Percentiles rank a stretch among this genome's conserved stretches.
Evolutionary conservation across 2,113 vertebrate genomes (phyloP).

Genomic region (Sapayoa aenigma): DNA sequence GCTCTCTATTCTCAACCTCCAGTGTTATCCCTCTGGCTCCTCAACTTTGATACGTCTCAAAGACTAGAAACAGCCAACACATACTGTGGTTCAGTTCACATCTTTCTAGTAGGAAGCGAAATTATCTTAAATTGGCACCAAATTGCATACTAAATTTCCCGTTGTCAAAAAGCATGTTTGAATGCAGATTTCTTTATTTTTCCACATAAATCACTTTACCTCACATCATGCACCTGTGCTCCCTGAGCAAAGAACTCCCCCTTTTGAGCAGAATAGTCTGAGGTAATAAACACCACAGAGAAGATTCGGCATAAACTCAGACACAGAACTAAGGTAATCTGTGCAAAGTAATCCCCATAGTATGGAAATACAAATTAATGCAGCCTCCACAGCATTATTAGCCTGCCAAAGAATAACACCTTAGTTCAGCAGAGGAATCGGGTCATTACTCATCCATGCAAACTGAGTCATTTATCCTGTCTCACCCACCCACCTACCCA

Average conservation of each 20-base stretch:
- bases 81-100: background rate
- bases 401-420: conserved; percentile 31
- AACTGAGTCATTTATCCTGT: background rate
- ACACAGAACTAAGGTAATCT: background rate
- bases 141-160: conserved; percentile 18
- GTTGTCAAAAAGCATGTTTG: background rate
- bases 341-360: background rate
- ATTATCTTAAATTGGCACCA: background rate
- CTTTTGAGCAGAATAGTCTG: background rate
- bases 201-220: background rate
- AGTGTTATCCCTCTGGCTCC: background rate
- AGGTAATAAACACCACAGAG: background rate
- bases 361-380: conserved; percentile 23
- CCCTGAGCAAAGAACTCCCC: background rate
- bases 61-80: background rate
- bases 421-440: background rate
- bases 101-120: background rate
- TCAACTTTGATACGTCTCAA: background rate
- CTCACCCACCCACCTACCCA: conserved; percentile 6
- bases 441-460: conserved; percentile 15
- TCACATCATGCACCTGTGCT: background rate
- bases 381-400: background rate
- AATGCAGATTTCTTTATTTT: conserved; percentile 7
- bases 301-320: background rate
- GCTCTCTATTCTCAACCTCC: background rate